phyloP scores from a whole-genome alignment of 2,113 vertebrate species.

The Phocoena sinus region DNA sequence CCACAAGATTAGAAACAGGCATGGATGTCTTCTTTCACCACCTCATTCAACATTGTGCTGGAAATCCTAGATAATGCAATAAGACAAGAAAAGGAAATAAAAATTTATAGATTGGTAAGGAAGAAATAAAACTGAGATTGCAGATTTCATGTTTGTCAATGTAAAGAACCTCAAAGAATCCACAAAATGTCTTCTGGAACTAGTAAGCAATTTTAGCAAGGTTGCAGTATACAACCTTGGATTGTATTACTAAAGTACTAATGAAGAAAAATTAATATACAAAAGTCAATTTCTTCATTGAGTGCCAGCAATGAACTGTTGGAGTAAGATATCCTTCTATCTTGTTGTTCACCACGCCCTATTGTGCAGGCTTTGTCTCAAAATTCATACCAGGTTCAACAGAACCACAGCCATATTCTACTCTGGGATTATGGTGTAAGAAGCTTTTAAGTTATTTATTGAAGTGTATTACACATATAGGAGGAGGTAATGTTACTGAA shows the following conservation, averaged over 20 bases:
- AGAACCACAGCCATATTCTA: too few species aligned
- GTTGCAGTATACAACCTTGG: background rate
- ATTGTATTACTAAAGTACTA: background rate
- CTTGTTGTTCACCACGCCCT: too few species aligned
- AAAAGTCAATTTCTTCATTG: background rate
- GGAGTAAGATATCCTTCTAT: background rate
- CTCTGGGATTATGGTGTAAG: too few species aligned
- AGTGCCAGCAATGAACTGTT: background rate
- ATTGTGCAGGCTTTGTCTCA: too few species aligned
- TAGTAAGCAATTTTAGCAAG: background rate
- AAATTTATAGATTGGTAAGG: background rate
- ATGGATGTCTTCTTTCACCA: background rate
- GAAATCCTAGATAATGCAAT: background rate
- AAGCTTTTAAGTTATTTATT: too few species aligned
- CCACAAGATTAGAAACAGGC: background rate
- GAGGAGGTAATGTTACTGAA: too few species aligned
- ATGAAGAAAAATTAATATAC: background rate
- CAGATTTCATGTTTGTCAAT: background rate
- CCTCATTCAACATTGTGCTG: background rate
- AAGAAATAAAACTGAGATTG: background rate
- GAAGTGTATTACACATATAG: too few species aligned
- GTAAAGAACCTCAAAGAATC: background rate
- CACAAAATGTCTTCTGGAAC: background rate
- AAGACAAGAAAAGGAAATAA: background rate
- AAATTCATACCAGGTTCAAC: too few species aligned